Conservation (phyloP, 2,797 vertebrate species). For the Acanthurus tractus region DNA sequence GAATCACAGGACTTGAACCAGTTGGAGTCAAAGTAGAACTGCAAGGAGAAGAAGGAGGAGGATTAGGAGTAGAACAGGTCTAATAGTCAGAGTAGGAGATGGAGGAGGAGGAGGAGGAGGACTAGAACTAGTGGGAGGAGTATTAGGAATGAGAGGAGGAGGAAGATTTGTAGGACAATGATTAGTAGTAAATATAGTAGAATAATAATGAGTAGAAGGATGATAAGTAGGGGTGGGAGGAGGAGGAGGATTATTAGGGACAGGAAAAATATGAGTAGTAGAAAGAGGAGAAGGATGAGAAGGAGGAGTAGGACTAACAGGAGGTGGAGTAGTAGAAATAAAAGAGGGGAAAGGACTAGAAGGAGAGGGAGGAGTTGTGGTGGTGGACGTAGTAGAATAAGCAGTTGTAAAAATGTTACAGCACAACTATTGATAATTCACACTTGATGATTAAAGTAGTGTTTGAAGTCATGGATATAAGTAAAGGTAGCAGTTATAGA, state of each 20-base stretch:
- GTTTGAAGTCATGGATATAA: not conserved
- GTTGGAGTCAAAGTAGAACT: no score
- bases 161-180: not conserved
- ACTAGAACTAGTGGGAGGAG: not conserved
- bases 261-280: not conserved
- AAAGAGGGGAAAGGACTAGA: not conserved
- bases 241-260: not conserved
- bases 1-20: no score
- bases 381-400: not conserved
- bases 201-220: not conserved
- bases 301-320: not conserved
- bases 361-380: not conserved
- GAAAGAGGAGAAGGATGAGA: not conserved
- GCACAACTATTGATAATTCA: not conserved
- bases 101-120: not conserved
- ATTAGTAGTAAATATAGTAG: not conserved
- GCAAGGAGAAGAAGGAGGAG: no score
- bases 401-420: not conserved
- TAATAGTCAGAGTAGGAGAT: no score
- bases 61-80: no score
- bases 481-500: not conserved
- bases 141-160: not conserved
- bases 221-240: not conserved
- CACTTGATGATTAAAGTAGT: not conserved
- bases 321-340: no score